Evolutionary conservation across 1,140 invertebrate species (phyloP), one percentile per base, ranked within the genome.

Genomic region (Macrosteles quadrilineatus): DNA sequence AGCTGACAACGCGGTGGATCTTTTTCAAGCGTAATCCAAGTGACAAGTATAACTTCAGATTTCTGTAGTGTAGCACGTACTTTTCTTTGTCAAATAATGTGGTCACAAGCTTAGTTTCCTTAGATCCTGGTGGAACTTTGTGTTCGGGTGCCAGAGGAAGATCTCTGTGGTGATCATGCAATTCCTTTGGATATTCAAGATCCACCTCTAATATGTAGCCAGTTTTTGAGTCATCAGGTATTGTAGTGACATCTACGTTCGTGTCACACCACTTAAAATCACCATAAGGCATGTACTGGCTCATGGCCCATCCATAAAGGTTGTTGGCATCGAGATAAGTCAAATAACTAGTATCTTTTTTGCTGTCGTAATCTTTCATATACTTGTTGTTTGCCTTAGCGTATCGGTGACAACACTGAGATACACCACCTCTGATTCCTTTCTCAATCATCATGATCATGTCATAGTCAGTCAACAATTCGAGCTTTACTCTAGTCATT

Each of bases 51-150:
- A 82, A 81, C 77, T 83, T 76, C 45, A 85, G 77, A 76, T 81
- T 82, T 71, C 74, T 67, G 76, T 83, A 83, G 76, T 85, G 84
- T 40, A 85, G 78, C 50, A 81, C 73, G 77, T 84, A 85, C 32
- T 81, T 81, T 69, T 73, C 71, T 78, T 79, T 79, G 0, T 23
- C 32, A 66, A 78, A 25, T 23, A 80, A 65, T 11, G 9, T 17
- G 9, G 36, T 17, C 9, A 43, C 17, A 9, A 43, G 17, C 17
- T 43, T 43, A 11, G 9, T 43, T 9, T 43, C 17, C 9, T 43
- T 43, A 43, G 36, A 43, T 43, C 17, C 17, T 11, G 9, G 9
- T 17, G 36, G 9, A 9, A 43, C 9, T 17, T 43, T 43, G 36
- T 43, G 9, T 43, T 43, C 36, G 17, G 36, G 9, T 11, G 9